Percentiles rank a stretch among this genome's conserved stretches.
Conservation (phyloP, 2,797 vertebrate species). For the Xyrichtys novacula region DNA sequence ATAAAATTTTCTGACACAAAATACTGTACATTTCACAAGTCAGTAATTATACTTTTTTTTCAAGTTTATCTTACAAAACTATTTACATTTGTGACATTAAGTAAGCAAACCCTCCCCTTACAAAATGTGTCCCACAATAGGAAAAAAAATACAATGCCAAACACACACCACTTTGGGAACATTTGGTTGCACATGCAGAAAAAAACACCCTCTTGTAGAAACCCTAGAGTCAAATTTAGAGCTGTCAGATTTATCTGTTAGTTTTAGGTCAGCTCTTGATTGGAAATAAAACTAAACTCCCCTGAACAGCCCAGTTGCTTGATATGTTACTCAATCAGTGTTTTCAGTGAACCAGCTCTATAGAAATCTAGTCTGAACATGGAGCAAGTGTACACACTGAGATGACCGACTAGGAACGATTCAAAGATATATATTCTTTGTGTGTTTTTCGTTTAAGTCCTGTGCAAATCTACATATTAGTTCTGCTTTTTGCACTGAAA, state of each 20-base stretch:
- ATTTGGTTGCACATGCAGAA: constrained; percentile 24
- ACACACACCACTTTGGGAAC: constrained; percentile 15
- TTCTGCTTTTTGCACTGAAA: no score
- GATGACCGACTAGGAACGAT: no score
- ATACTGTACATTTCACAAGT: constrained; percentile 83
- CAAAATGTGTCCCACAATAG: constrained; percentile 35
- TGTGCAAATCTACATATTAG: no score
- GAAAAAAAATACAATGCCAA: constrained; percentile 2
- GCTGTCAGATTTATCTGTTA: not conserved
- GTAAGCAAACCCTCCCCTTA: constrained; percentile 35
- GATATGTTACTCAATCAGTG: no score
- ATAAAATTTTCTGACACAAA: constrained; percentile 76
- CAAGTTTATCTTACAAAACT: constrained; percentile 74
- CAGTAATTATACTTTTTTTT: constrained; percentile 52
- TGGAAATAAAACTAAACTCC: not conserved
- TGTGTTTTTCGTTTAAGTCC: no score
- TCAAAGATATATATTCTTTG: no score
- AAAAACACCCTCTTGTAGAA: not conserved
- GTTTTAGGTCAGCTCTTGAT: not conserved
- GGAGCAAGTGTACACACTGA: no score
- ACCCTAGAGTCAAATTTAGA: not conserved
- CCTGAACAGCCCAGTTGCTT: not conserved
- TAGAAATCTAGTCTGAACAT: no score
- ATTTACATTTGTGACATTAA: constrained; percentile 76
- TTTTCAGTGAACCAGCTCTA: no score